Conservation (phyloP, 2,888 invertebrate species). For the Melikaiella ostensackeni region DNA sequence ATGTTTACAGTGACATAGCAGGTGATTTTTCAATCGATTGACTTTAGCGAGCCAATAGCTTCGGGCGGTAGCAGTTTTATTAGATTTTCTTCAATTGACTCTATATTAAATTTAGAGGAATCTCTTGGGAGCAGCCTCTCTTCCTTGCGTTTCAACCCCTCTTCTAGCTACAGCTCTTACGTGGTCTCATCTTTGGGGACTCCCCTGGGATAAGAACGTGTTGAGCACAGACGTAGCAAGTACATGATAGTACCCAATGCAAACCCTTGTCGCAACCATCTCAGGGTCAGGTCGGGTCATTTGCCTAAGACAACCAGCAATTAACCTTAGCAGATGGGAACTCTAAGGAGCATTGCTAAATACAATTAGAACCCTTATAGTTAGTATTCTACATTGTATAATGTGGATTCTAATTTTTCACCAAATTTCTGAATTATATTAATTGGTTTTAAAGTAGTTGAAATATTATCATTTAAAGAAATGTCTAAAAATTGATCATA, state of each 20-base stretch:
- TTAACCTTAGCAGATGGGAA: slow-evolving; percentile 58
- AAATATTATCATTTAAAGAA: too few relatives aligned
- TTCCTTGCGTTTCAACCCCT: slow-evolving; percentile 55
- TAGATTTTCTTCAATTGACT: slow-evolving; percentile 74
- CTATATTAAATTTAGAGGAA: slow-evolving; percentile 75
- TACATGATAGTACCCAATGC: slow-evolving; percentile 40
- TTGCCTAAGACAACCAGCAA: slow-evolving; percentile 57
- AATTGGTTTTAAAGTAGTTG: too few relatives aligned
- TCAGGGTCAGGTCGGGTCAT: slow-evolving; percentile 58
- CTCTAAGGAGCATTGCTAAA: neutral
- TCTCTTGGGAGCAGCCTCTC: slow-evolving; percentile 65
- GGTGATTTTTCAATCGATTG: slow-evolving; percentile 70
- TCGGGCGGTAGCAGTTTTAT: slow-evolving; percentile 72
- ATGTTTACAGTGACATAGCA: slow-evolving; percentile 71
- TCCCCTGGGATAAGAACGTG: slow-evolving; percentile 60
- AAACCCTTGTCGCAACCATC: slow-evolving; percentile 45
- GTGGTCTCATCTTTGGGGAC: slow-evolving; percentile 59
- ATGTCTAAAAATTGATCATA: too few relatives aligned
- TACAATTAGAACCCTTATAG: neutral
- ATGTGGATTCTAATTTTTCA: neutral
- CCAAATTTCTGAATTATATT: too few relatives aligned
- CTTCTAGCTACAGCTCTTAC: slow-evolving; percentile 43
- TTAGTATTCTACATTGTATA: neutral
- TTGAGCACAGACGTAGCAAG: slow-evolving; percentile 52
- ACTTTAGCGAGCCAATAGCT: slow-evolving; percentile 60